phyloP scores from a whole-genome alignment of 92 coral and sea anemone genomes.

The Porites lobata region DNA sequence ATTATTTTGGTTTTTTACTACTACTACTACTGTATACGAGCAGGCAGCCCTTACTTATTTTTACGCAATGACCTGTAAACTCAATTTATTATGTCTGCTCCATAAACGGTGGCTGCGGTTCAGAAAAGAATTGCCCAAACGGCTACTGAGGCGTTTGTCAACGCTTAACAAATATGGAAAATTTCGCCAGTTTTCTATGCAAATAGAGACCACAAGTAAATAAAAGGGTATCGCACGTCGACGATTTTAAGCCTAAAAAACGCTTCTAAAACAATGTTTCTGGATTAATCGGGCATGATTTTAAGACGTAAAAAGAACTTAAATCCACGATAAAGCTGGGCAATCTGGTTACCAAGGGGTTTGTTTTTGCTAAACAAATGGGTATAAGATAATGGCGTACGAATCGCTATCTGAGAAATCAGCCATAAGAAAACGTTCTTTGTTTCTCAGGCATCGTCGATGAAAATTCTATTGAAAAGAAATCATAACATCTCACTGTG shows the following conservation, averaged over 20 bases:
- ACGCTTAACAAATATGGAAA: not conserved
- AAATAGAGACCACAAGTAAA: not conserved
- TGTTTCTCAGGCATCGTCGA: not conserved
- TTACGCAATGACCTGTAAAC: not conserved
- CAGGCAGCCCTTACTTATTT: not conserved
- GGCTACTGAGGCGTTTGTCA: too few species aligned
- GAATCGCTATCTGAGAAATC: not conserved
- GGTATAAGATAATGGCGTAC: not conserved
- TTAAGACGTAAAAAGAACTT: not conserved
- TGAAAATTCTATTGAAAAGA: not conserved
- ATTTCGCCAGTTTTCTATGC: not conserved
- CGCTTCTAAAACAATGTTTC: not conserved
- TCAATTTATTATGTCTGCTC: too few species aligned
- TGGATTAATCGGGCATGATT: not conserved
- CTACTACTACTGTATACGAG: not conserved
- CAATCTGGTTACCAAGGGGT: not conserved
- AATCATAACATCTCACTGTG: not conserved
- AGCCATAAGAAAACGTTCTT: not conserved
- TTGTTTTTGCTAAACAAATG: not conserved
- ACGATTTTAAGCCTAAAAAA: not conserved
- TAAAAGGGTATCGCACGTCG: not conserved
- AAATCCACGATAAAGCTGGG: not conserved
- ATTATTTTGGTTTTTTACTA: too few species aligned
- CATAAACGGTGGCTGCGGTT: too few species aligned
- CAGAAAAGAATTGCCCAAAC: too few species aligned